These are phyloP conservation scores for Monochamus saltuarius DNA, from an alignment of 1,140 invertebrate genomes.

Conservation along the genomic window DNA sequence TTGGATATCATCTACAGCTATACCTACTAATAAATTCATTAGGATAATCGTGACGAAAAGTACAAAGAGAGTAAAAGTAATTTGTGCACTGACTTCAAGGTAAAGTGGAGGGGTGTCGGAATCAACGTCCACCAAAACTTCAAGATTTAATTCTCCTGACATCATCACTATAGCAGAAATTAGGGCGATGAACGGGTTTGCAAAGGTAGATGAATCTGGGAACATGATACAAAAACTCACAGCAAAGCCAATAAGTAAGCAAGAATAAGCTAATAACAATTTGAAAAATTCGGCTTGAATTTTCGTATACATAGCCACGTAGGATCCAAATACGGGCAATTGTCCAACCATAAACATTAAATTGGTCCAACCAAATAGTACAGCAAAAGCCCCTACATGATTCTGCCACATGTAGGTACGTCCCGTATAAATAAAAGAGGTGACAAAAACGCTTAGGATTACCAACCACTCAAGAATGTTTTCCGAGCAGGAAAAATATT, in stretches of 20 bases:
- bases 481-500: constrained; percentile 77
- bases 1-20: constrained; percentile 32
- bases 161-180: constrained; percentile 85
- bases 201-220: constrained; percentile 73
- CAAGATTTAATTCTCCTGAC: constrained; percentile 79
- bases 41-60: constrained; percentile 26
- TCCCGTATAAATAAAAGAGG: constrained; percentile 74
- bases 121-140: constrained; percentile 40
- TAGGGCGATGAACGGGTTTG: constrained; percentile 73
- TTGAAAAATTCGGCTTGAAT: constrained; percentile 82
- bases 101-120: constrained; percentile 17
- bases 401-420: constrained; percentile 80
- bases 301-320: constrained; percentile 83
- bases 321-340: constrained; percentile 79
- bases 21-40: constrained; percentile 31
- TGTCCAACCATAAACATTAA: constrained; percentile 84
- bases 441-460: constrained; percentile 75
- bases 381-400: constrained; percentile 76
- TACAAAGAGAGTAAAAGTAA: constrained; percentile 23
- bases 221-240: constrained; percentile 85
- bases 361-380: constrained; percentile 80
- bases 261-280: constrained; percentile 77
- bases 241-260: constrained; percentile 79
- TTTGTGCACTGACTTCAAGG: constrained; percentile 14
- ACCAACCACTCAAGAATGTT: constrained; percentile 84